These are phyloP conservation scores for Sphaerodactylus townsendi DNA, from an alignment of 2,113 vertebrate genomes.

Conservation along the genomic window DNA sequence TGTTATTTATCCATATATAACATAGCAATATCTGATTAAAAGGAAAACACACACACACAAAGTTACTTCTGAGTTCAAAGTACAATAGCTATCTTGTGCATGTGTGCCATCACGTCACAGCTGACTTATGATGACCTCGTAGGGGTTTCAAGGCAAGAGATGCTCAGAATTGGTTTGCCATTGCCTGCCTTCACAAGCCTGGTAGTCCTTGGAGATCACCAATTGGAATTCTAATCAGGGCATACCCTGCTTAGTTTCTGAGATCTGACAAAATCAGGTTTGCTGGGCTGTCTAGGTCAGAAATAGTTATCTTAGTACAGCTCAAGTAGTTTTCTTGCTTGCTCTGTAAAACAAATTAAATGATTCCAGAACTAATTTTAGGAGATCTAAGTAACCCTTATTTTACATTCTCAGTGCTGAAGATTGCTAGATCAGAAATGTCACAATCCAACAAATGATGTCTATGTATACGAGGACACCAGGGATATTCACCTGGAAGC, in stretches of 20 bases:
- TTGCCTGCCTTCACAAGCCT: too few species aligned
- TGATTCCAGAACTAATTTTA: neutral
- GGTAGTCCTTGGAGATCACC: too few species aligned
- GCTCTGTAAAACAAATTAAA: slow-evolving; percentile 22
- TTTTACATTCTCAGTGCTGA: neutral
- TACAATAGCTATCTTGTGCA: neutral
- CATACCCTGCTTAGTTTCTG: too few species aligned
- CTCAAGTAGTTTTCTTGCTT: neutral
- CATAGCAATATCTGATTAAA: neutral
- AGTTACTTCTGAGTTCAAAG: neutral
- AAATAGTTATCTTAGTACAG: too few species aligned
- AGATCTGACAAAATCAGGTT: too few species aligned
- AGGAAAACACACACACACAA: neutral
- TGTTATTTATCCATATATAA: neutral
- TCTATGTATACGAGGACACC: slow-evolving; percentile 28
- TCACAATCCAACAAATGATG: neutral
- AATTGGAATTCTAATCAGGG: too few species aligned
- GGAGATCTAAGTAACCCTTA: neutral
- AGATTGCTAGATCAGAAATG: slow-evolving; percentile 18
- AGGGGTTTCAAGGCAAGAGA: too few species aligned
- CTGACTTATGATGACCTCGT: too few species aligned
- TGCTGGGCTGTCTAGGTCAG: too few species aligned
- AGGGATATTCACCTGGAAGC: neutral
- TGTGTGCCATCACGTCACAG: too few species aligned
- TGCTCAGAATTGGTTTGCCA: too few species aligned